Evolutionary conservation across 2,797 vertebrate species (phyloP), one percentile per base, ranked within the genome.

Genomic region (Uromys caudimaculatus): DNA sequence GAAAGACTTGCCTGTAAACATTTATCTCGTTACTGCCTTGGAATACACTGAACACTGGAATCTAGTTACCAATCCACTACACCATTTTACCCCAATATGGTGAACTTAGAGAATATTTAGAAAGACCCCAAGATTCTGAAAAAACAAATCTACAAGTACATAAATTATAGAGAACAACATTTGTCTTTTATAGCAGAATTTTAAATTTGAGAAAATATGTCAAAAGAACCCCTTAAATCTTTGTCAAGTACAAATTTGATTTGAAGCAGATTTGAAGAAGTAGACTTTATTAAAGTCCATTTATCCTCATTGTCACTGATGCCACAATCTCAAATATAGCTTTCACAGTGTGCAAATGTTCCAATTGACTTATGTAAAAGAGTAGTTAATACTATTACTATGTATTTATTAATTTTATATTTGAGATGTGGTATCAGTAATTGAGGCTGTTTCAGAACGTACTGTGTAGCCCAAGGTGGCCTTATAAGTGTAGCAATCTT

Each of bases 81-180:
- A 64, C 82, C 77, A 60, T 88, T 52, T 69, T 83, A 69, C 47
- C 73, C 41, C 85, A 76, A 47, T 75, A 13, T 44, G 16, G 12
- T 89, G 29, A 60, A 76, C 9, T 35, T 62, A 47, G 41, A 89
- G 11, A n/a, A 6, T 38, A 94, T 97, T 93, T 83, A 78, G 82
- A 88, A 96, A 89, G 58, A 91, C 29, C 67, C 35, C 54, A 91
- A 91, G 50, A 81, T 93, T 81, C 56, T 56, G 92, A 87, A 84
- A 84, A 54, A 89, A 93, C 62, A 60, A 71, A 9, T 89, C 23
- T 24, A 19, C 78, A 73, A 17, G 85, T 77, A 81, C 27, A 29
- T 41, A 21, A 32, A 58, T 19, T 3, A 27, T 3, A 88, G n/a
- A 44, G 52, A 73, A 8, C 32, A 67, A 16, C 17, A 38, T 24